phyloP scores from a whole-genome alignment of 2,797 vertebrate species.

The Galago senegalensis region DNA sequence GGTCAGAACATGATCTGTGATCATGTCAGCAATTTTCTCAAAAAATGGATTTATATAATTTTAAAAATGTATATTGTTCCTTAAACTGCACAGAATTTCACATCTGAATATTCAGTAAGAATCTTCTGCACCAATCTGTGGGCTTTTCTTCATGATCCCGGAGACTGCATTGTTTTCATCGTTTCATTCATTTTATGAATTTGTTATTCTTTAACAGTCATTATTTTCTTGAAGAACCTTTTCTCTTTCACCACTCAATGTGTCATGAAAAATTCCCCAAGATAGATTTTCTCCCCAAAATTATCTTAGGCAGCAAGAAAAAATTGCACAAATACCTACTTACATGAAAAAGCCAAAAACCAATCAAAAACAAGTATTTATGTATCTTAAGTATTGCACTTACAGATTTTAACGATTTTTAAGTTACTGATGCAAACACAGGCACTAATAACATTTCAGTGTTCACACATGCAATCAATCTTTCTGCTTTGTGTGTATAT shows the following conservation, averaged over 20 bases:
- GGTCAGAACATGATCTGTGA: slow-evolving; percentile 1
- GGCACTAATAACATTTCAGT: neutral
- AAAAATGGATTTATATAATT: neutral
- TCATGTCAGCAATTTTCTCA: neutral
- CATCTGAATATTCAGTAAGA: slow-evolving; percentile 8
- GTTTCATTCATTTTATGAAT: neutral
- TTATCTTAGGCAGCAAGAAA: neutral
- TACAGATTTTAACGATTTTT: neutral
- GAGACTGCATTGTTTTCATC: neutral
- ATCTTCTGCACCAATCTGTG: neutral
- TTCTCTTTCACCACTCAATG: neutral
- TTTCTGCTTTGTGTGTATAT: neutral
- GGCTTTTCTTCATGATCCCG: neutral
- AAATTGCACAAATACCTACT: slow-evolving; percentile 8
- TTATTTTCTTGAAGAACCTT: slow-evolving; percentile 7
- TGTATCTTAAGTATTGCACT: neutral
- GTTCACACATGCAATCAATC: neutral
- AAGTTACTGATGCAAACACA: neutral
- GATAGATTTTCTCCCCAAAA: neutral
- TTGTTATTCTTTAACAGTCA: slow-evolving; percentile 4
- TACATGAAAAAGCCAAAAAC: neutral
- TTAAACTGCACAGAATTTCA: neutral
- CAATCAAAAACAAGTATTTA: neutral
- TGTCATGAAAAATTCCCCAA: neutral
- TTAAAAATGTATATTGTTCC: neutral